phyloP scores from a whole-genome alignment of 2,797 vertebrate species.

The Columba guinea region DNA sequence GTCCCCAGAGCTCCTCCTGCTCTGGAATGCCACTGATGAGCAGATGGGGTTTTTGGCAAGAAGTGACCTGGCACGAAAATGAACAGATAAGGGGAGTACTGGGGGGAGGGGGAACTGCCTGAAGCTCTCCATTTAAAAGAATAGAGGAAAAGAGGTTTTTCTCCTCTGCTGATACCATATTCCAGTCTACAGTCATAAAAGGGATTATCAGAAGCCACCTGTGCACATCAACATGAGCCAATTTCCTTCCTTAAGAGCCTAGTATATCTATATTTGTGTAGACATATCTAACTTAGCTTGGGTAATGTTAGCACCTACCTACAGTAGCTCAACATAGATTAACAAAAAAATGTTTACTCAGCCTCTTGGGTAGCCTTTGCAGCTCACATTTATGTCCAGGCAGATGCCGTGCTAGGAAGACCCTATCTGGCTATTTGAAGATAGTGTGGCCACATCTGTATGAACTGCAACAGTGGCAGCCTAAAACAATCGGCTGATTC shows the following conservation, averaged over 20 bases:
- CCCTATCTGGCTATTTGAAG: neutral
- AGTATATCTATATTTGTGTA: neutral
- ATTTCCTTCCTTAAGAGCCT: neutral
- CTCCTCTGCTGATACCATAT: neutral
- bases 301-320: neutral
- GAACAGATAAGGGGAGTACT: slow-evolving; percentile 40
- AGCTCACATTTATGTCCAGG: neutral
- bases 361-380: neutral
- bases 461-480: neutral
- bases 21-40: slow-evolving; percentile 69
- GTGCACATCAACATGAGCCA: neutral
- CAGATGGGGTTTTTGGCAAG: slow-evolving; percentile 74
- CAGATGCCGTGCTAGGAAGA: neutral
- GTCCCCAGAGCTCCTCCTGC: slow-evolving; percentile 57
- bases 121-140: slow-evolving; percentile 3
- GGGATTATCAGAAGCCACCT: neutral
- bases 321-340: neutral
- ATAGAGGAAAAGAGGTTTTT: neutral
- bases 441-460: neutral
- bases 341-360: neutral
- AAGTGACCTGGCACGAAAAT: slow-evolving; percentile 62
- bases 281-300: neutral
- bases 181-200: neutral
- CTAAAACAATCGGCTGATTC: neutral
- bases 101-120: neutral